Percentiles rank a stretch among this genome's conserved stretches.
Evolutionary conservation across 2,797 vertebrate genomes (phyloP).

Genomic region (Hydrophis major): DNA sequence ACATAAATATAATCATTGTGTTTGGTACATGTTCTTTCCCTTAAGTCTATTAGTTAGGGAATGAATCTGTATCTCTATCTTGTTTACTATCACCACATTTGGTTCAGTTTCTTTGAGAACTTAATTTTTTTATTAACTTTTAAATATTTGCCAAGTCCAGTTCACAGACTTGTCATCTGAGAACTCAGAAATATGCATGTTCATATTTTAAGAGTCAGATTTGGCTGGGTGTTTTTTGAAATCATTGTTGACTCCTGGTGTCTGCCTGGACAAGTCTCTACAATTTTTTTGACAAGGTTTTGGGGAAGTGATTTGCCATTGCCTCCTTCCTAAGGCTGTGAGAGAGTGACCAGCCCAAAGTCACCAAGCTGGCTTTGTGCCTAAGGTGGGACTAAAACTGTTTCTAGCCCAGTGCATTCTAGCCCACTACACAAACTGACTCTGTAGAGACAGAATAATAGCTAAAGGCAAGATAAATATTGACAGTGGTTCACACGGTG

Average conservation of each 20-base stretch:
- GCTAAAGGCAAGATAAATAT: background rate
- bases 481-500: background rate
- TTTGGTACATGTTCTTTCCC: background rate
- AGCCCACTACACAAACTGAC: background rate
- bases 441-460: background rate
- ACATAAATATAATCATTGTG: background rate
- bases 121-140: background rate
- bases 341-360: background rate
- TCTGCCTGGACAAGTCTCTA: background rate
- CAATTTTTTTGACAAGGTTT: background rate
- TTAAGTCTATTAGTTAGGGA: too few species aligned
- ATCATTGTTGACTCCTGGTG: background rate
- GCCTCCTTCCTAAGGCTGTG: background rate
- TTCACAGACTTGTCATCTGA: background rate
- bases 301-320: background rate
- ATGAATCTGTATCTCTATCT: background rate
- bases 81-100: background rate
- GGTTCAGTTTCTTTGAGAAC: background rate
- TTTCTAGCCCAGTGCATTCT: background rate
- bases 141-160: background rate
- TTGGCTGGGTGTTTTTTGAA: background rate
- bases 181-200: background rate
- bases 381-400: background rate
- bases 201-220: background rate
- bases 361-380: background rate